Evolutionary conservation across 2,797 vertebrate species (phyloP), one percentile per base, ranked within the genome.

Genomic region (Sebastes diaconus): DNA sequence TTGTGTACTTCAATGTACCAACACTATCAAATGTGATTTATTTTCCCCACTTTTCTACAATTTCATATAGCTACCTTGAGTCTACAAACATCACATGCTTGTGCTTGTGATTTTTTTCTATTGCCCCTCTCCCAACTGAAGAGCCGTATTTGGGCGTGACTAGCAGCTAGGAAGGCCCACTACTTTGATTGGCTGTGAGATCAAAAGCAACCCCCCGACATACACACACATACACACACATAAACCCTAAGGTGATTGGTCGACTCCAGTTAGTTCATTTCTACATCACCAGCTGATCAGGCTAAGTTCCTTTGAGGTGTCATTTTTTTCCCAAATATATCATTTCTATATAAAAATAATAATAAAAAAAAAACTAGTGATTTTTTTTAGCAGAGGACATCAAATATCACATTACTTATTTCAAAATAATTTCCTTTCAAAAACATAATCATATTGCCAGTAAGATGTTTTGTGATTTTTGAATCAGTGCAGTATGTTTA

Each of bases 181-280:
- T 67, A 39, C 32, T 71, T 54, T 59, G 71, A 79, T 70, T 68
- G 58, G 66, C 57, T 71, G 34, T 72, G 12, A 39, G 61, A 70
- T 70, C 22, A 68, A 74, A 72, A 66, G 42, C 18, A 54, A 27
- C 14, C 8, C 61, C 69, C 14, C 13, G 10, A 36, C 34, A 36
- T 0, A 36, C 34, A 36, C 11, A 36, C 39, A 39, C 39, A 39
- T 0, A 36, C 11, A 36, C 34, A 8, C n/a, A 58, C 22, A 29
- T 20, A 22, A 63, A 64, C 30, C 14, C 52, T 59, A 13, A 60
- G 34, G 30, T 16, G 58, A 46, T 29, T 36, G 59, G 58, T 75
- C 2, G 1, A 65, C 27, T 68, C 46, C 32, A 14, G 9, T 24
- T 68, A 9, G 55, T 32, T 50, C 5, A 24, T 58, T 66, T 73